Conservation (phyloP, 2,797 vertebrate species). For the Cynodonichthys magdalenae region DNA sequence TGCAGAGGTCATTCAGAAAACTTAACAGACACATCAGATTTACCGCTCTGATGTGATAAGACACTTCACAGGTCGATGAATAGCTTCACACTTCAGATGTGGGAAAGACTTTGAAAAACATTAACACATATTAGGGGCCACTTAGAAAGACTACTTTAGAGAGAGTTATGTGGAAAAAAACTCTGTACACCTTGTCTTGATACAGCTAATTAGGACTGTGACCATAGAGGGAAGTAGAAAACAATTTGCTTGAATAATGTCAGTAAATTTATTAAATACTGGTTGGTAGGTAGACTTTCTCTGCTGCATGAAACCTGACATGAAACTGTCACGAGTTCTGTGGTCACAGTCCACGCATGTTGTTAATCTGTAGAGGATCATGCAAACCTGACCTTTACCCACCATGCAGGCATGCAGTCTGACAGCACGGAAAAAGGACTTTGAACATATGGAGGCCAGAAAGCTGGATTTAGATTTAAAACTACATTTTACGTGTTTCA, state of each 20-base stretch:
- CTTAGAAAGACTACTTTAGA: constrained; percentile 13
- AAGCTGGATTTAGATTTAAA: constrained; percentile 64
- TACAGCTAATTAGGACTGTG: constrained; percentile 13
- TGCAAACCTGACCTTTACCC: constrained; percentile 74
- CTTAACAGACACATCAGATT: constrained; percentile 79
- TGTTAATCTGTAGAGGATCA: constrained; percentile 71
- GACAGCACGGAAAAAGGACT: constrained; percentile 49
- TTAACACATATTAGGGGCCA: constrained; percentile 12
- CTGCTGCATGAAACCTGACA: neutral
- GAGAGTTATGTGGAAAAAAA: neutral
- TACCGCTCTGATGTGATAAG: constrained; percentile 77
- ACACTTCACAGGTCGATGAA: constrained; percentile 66
- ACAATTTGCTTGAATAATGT: constrained; percentile 3
- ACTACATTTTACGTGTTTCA: constrained; percentile 33
- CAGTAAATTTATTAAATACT: constrained; percentile 3
- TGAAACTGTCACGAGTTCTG: constrained; percentile 25
- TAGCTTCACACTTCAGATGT: constrained; percentile 53
- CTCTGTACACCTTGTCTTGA: constrained; percentile 9
- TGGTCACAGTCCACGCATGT: constrained; percentile 66
- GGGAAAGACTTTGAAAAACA: constrained; percentile 41
- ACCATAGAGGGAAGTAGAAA: constrained; percentile 3
- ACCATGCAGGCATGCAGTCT: constrained; percentile 56
- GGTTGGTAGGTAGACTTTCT: constrained; percentile 17
- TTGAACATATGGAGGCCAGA: constrained; percentile 55
- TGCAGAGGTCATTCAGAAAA: constrained; percentile 73